Evolutionary conservation across 2,113 vertebrate genomes (phyloP).

Genomic region (Chitala chitala): DNA sequence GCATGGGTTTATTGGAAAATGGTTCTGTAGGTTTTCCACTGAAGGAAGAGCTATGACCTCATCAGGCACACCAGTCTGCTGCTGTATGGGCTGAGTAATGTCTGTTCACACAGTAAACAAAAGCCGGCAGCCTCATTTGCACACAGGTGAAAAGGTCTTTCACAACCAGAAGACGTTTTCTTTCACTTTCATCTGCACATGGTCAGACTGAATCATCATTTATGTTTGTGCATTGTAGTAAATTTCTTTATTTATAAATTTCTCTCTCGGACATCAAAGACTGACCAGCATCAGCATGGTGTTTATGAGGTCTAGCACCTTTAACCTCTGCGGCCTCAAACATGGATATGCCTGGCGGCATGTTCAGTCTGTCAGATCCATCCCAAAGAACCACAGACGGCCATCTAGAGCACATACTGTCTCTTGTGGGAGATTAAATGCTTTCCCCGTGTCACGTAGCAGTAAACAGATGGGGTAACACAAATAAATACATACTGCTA

Average conservation of each 20-base stretch:
- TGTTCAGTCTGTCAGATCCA: not conserved
- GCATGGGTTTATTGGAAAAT: too few relatives aligned
- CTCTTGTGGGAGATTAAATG: not conserved
- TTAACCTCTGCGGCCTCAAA: not conserved
- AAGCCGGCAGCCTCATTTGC: not conserved
- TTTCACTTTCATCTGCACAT: conserved; percentile 2
- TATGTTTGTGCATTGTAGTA: not conserved
- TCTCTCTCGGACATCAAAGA: not conserved
- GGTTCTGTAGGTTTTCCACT: not conserved
- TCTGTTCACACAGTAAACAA: not conserved
- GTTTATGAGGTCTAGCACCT: not conserved
- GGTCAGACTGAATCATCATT: not conserved
- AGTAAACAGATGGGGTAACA: not conserved
- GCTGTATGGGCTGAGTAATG: not conserved
- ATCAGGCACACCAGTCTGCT: not conserved
- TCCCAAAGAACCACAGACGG: not conserved
- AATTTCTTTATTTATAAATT: not conserved
- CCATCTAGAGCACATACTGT: not conserved
- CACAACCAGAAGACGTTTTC: not conserved
- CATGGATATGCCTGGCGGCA: conserved; percentile 4
- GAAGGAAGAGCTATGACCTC: not conserved
- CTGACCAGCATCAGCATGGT: not conserved
- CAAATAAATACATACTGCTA: not conserved
- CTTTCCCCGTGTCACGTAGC: not conserved
- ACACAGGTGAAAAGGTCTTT: not conserved